Evolutionary conservation across 2,797 vertebrate genomes (phyloP), one percentile per base, ranked within the genome.

Genomic region (Chlorospingus flavigularis): DNA sequence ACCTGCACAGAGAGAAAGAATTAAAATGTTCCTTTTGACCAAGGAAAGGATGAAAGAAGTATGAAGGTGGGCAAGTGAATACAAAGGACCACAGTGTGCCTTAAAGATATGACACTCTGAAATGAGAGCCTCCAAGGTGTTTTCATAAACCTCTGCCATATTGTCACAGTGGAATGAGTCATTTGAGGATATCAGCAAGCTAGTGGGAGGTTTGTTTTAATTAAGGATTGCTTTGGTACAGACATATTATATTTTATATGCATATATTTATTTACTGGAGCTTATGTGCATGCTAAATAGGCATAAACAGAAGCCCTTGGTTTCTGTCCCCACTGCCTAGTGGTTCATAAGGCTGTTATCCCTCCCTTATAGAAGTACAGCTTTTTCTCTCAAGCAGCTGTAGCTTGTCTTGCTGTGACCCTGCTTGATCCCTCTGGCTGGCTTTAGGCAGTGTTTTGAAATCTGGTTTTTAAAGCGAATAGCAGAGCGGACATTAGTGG

Each of bases 151-250:
- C 30, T 30, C 28, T 86, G 14, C 31, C 47, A 23, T 6, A 28
- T 17, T 35, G 4, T 40, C 0, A 0, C 35, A 37, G 61, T 33
- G 35, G 12, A 72, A 72, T 40, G 30, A 61, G 26, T 35, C 30
- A 30, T n/a, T 19, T 47, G 35, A 83, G 51, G 55, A 33, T 15
- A 58, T 37, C 33, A 62, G 8, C 12, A 73, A 79, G 20, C 6
- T 65, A 53, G 17, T 4, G 21, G 18, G 37, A 47, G 12, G 9
- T 10, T 17, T 31, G 21, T 37, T 72, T 82, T 47, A 72, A 45
- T 68, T 68, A 43, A 50, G 28, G 9, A 63, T 74, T 25, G 11
- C 6, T 43, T 65, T 54, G n/a, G 26, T 77, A 20, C n/a, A 65
- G 26, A 20, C 21, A 31, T 54, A 28, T 21, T 75, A 6, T 33